Percentiles rank a stretch among this genome's conserved stretches.
Conservation (phyloP, 2,113 vertebrate genomes). For the Poeciliopsis occidentalis region DNA sequence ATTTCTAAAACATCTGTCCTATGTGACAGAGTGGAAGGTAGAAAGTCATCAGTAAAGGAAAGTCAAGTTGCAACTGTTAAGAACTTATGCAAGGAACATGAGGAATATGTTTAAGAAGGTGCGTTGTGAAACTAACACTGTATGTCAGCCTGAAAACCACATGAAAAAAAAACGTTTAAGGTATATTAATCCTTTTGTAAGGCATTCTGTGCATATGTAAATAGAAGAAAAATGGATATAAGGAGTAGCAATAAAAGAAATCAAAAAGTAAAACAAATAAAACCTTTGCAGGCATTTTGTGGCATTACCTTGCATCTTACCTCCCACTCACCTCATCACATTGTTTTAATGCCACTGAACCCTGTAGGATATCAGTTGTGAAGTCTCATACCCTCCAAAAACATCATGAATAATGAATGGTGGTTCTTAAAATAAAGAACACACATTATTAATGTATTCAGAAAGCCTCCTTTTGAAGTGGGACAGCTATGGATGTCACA, state of each 20-base stretch:
- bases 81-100: too few species aligned
- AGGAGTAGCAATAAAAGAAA: slow-evolving; percentile 4
- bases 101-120: too few species aligned
- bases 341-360: slow-evolving; percentile 49
- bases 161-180: not conserved
- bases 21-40: too few species aligned
- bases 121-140: not conserved
- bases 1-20: too few species aligned
- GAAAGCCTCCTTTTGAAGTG: slow-evolving; percentile 49
- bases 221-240: not conserved
- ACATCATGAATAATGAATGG: slow-evolving; percentile 71
- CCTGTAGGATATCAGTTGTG: slow-evolving; percentile 54
- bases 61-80: too few species aligned
- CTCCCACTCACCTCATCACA: slow-evolving; percentile 37
- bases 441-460: slow-evolving; percentile 65
- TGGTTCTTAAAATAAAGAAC: slow-evolving; percentile 65
- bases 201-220: not conserved
- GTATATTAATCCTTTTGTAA: not conserved
- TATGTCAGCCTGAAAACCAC: not conserved
- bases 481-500: slow-evolving; percentile 36
- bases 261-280: slow-evolving; percentile 28
- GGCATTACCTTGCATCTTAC: slow-evolving; percentile 19
- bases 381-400: slow-evolving; percentile 60
- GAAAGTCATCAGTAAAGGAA: too few species aligned
- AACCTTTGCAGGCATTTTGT: slow-evolving; percentile 6